Evolutionary conservation across 2,797 vertebrate genomes (phyloP).

Genomic region (Hydrolagus colliei): DNA sequence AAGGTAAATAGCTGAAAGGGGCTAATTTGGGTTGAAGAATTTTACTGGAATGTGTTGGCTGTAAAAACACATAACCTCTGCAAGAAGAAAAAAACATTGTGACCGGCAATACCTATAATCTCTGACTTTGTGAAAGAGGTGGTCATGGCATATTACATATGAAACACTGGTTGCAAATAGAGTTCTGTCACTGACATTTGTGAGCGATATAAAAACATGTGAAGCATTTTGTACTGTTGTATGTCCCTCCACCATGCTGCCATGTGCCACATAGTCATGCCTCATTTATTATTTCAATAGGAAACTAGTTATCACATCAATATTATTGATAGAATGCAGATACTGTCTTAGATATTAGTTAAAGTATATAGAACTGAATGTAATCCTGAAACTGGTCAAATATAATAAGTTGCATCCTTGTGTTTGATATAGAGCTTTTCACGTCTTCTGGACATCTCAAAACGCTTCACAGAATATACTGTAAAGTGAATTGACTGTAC

Average conservation of each 20-base stretch:
- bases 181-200: neutral
- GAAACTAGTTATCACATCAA: neutral
- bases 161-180: neutral
- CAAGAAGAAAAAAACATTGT: neutral
- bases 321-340: too few species aligned
- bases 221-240: neutral
- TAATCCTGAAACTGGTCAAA: too few species aligned
- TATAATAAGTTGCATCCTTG: too few species aligned
- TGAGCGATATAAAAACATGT: neutral
- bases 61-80: neutral
- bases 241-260: too few species aligned
- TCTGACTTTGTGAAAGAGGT: neutral
- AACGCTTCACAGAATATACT: too few species aligned
- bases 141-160: too few species aligned
- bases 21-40: neutral
- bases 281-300: neutral
- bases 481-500: too few species aligned
- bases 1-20: neutral
- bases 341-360: neutral
- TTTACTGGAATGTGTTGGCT: neutral
- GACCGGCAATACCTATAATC: neutral
- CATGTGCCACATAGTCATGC: neutral
- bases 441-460: too few species aligned
- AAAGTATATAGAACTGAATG: too few species aligned
- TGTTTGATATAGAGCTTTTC: too few species aligned